Conservation (phyloP, 2,888 invertebrate genomes). For the Euplagia quadripunctaria region DNA sequence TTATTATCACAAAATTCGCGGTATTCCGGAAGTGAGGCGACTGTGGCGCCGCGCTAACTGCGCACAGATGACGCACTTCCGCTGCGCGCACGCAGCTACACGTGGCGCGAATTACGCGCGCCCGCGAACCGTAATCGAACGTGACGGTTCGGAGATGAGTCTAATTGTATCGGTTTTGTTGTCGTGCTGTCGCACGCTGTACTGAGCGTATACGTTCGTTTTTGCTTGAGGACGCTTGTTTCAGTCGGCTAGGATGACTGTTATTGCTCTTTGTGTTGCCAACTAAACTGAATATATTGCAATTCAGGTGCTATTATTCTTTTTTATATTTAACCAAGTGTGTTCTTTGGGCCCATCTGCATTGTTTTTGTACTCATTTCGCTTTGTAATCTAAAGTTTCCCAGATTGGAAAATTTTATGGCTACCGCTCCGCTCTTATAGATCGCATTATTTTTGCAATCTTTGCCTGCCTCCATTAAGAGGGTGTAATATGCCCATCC, state of each 20-base stretch:
- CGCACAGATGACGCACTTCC: constrained; percentile 61
- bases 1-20: constrained; percentile 41
- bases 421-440: neutral
- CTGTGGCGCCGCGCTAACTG: constrained; percentile 64
- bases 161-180: constrained; percentile 49
- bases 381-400: neutral
- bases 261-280: constrained; percentile 2
- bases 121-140: constrained; percentile 62
- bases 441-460: no score
- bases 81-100: constrained; percentile 49
- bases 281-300: neutral
- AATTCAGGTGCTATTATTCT: neutral
- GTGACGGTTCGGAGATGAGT: constrained; percentile 54
- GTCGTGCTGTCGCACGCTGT: constrained; percentile 9
- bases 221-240: constrained; percentile 4
- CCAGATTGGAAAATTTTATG: neutral
- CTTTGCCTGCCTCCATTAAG: no score
- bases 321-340: neutral
- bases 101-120: constrained; percentile 67
- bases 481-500: no score
- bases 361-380: neutral
- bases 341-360: neutral
- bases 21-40: constrained; percentile 55
- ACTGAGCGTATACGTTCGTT: constrained; percentile 9
- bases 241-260: constrained; percentile 1